Base-by-base conservation (phyloP, 2,797 vertebrate species). In the Microchirus variegatus region DNA sequence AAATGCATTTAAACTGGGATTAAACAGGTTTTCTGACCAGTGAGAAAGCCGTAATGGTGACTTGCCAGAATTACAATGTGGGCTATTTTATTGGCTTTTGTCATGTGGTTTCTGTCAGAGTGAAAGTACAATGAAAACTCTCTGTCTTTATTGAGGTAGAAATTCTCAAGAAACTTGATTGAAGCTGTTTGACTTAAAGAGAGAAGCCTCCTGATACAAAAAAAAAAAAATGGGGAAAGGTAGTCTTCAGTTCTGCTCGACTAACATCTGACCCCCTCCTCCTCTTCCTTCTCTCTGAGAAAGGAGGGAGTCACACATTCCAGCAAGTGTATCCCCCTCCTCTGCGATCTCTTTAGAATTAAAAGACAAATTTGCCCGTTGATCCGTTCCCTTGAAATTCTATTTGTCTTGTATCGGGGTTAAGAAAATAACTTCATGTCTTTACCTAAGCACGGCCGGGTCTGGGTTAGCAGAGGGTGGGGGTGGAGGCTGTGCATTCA, bases 301-400 rank as follows among this genome's bases (percentile, higher is more conserved):
- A 70, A 80, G 77, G 81, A 81, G 74, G 77, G 73, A 89, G 82
- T 84, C 77, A 81, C 80, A 75, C 77, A 91, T 91, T 91, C 83
- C 80, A 78, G 83, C 62, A 71, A 45, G 38, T 19, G n/a, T 46
- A 64, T 59, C 65, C 77, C 69, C 80, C 47, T 84, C 73, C 50
- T 48, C 65, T 45, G 81, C 72, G 69, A 73, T 78, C 68, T 77
- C 84, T 67, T 81, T 37, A 46, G 42, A 91, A 88, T 89, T 89
- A 84, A 87, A 89, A 87, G 73, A 91, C 80, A 87, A 77, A 90
- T 91, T 87, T 89, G 70, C 58, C 67, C 76, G 56, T 5, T 51
- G 62, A 79, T 88, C 65, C 62, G 68, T 84, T 85, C 79, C 57
- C 77, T 59, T 40, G 67, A 81, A 86, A 74, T 75, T 86, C 55